Base-by-base conservation (phyloP, 2,797 vertebrate genomes). In the Onychomys leucogaster region DNA sequence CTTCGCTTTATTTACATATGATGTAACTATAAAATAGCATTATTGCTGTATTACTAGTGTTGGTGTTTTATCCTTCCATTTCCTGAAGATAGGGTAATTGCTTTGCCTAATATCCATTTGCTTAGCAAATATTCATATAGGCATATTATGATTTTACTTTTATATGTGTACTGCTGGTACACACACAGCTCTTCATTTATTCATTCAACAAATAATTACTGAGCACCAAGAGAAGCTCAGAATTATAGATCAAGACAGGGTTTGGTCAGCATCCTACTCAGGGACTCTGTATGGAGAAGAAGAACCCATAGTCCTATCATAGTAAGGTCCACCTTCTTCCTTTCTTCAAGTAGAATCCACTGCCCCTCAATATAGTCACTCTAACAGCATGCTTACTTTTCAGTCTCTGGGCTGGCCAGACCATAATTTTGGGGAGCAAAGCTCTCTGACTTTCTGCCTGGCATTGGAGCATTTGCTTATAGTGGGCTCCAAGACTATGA, bases 131-230 rank as follows among this genome's bases (percentile, higher is more conserved):
- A 91, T 27, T 65, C 81, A 63, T 83, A 27, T 83, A 41, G 61
- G 3, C 63, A n/a, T 94, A 59, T 93, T 81, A 90, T 49, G 78
- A 94, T 96, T 80, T 92, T 95, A 94, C 57, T 83, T 90, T 88
- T 92, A 61, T 82, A 82, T 92, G 69, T 63, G 78, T 88, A 87
- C 89, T 75, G 11, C 61, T 61, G 81, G 11, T 80, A 21, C 82
- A 89, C 75, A 91, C 12, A 77, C 25, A 87, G 37, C 67, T 97
- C 59, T 89, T 96, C 88, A 94, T 90, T 97, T 96, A 96, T 97
- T 97, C 90, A 97, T 94, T 96, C 78, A 81, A 92, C 91, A 95
- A 97, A 96, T 96, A 97, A 95, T 96, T 96, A 77, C 52, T 37
- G 27, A 97, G 41, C 52, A 84, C 75, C 57, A 61, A 84, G 86